Evolutionary conservation across 2,888 invertebrate genomes (phyloP), one percentile per base, ranked within the genome.

Genomic region (Andrena dorsata): DNA sequence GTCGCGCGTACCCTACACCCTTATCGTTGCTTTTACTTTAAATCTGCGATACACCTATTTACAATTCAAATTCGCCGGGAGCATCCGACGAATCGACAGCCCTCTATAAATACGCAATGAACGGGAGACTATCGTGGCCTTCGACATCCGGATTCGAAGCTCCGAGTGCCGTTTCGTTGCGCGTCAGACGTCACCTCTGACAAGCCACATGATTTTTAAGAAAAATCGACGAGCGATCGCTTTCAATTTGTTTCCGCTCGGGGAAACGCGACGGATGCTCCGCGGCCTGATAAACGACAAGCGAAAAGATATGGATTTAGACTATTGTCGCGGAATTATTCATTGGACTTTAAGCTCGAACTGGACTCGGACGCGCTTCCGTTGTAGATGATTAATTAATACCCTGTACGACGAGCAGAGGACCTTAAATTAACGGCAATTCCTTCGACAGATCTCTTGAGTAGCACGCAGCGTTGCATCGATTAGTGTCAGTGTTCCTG

Each of bases 21-120:
- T 72, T 49, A 65, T 61, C 70, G 60, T 8, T 30, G 68, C 23
- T 23, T 78, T 74, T 41, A 73, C 51, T 53, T 64, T 23, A 80
- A 81, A 80, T 70, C 77, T 73, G 64, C 75, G 65, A 83, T 70
- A 74, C 68, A 28, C 51, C 47, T 63, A 73, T 81, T 83, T 85
- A 83, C 78, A 81, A 83, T 80, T 83, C 63, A 86, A 83, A 85
- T 85, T 65, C 64, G 60, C n/a, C 63, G 26, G 68, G 66, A 73
- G 47, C 65, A 76, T 70, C 68, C 76, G 66, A 35, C 64, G 79
- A 53, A 78, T 78, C 65, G 79, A 32, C 68, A 77, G 63, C 53
- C 71, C 56, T 80, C 76, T 82, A 80, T 77, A 79, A 84, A 82
- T 80, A 73, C 65, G 10, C 76, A 73, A 84, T 72, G 61, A 76